Evolutionary conservation across 2,888 invertebrate species (phyloP), one percentile per base, ranked within the genome.

Genomic region (Arctia plantaginis): DNA sequence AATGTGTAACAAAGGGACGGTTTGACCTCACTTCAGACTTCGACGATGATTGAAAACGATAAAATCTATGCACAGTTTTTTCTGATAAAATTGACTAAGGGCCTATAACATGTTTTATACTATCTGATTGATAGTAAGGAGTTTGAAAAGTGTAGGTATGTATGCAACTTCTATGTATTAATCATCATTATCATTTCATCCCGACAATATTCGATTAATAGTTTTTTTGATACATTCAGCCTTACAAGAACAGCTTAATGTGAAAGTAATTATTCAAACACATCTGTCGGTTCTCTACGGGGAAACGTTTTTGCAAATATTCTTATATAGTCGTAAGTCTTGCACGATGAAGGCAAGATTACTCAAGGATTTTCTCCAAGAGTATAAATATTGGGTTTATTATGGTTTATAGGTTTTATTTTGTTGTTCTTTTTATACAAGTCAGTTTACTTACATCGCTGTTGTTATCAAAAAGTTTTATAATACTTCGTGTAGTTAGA

Each of bases 281-380:
- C 93, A 93, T 91, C 93, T 93, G 93, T 86, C 88, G 84, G 88
- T 92, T 93, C 92, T 83, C 93, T 93, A 85, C 83, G 85, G 84
- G 87, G 88, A 82, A 86, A 80, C 84, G 86, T 86, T 88, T 85
- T 81, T 83, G 75, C 76, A 74, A 77, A 79, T 70, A 74, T 81
- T 80, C 76, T 80, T 80, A 78, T 80, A 77, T 82, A 84, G 76
- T 84, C 85, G 83, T 83, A 80, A 81, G 80, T 85, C 78, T 77
- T 75, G 77, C 79, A 82, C 84, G 87, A 88, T 88, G 83, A 86
- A 88, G 84, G 83, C 83, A 82, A 76, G 90, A 90, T 90, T 90
- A 90, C 84, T 77, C 80, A 69, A 82, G 87, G 89, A 90, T 90
- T 91, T 90, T 84, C 85, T 86, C 79, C 81, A 75, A 83, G 81